Base-by-base conservation (phyloP, 2,797 vertebrate species). In the Geotrypetes seraphini region DNA sequence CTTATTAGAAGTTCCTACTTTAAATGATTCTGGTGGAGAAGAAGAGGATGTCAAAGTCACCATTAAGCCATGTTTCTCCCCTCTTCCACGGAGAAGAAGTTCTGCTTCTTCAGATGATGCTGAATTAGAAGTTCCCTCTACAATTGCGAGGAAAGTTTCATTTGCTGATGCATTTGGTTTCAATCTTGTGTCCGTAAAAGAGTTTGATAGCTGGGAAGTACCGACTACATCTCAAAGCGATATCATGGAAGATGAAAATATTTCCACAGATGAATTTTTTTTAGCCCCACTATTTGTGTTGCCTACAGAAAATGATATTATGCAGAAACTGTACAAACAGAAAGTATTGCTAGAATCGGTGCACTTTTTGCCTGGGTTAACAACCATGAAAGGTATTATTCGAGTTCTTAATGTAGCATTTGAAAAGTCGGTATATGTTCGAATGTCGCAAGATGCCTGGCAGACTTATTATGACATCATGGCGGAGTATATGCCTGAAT, bases 91-190 rank as follows among this genome's bases (percentile, higher is more conserved):
- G n/a, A 54, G 55, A 35, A 54, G 73, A 35, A 79, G 63, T 50
- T 83, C 83, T 19, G 79, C 81, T 4, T 85, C 85, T 31, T 90
- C 86, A 2, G 87, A 89, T 26, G 90, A 96, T 31, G 69, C 66
- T 0, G 91, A 90, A 28, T 27, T 77, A 13, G 84, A 89, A 20
- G 38, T 55, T 6, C 57, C 70, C 30, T 43, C 45, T 43, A 79
- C 54, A 11, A 45, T 66, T 4, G 37, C 73, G 27, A 88, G 94
- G 59, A 94, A 88, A 68, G 96, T 99, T 64, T 97, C 94, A 1
- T 99, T 99, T 37, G 96, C 96, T 2, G 96, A 99, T 48, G 87
- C 85, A 1, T 92, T 97, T 48, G 94, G 96, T 37, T 78, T 96
- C 44, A 70, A 92, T 66, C 78, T 99, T 44, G 96, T 99, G 25